Base-by-base conservation (phyloP, 2,888 invertebrate species). In the Adelognathus sp. region DNA sequence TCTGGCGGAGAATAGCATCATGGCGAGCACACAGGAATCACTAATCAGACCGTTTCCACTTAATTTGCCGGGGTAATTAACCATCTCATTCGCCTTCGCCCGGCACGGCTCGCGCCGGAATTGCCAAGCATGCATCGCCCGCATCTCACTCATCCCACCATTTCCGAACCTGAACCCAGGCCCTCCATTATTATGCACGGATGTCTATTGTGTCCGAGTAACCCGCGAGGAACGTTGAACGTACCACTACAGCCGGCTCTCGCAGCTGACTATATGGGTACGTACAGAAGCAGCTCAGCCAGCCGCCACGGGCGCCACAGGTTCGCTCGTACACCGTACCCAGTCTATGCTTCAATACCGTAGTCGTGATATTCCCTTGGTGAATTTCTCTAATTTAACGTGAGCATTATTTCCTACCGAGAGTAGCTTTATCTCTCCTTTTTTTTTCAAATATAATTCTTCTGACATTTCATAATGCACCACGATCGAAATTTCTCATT, bases 31-130 rank as follows among this genome's bases (percentile, higher is more conserved):
- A 86, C 86, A 86, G 85, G 83, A 83, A 86, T 86, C 83, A 82
- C 85, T 90, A 90, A 90, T 90, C 89, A 88, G 88, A 84, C 86
- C 85, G 87, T 88, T 90, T 90, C 90, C 88, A 90, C 89, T 90
- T 88, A 89, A 91, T 90, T 90, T 90, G 89, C 88, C 83, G 73
- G 80, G 86, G 87, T 90, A 91, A 91, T 90, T 90, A 89, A 88
- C 86, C 88, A 86, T 88, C 86, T 86, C 85, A 87, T 87, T 90
- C 84, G 83, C 85, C 83, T 84, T 82, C 79, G 85, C 78, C 79
- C 33, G 44, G 41, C 31, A 29, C 50, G 36, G 36, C 36, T 54
- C 24, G 69, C 61, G 67, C 33, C 70, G 41, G 64, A 52, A 74
- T 75, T 44, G 74, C 41, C 41, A 58, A 44, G 66, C 60, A 61